These are phyloP conservation scores for Spisula subtruncata DNA, from an alignment of 2,888 invertebrate species.

Conservation along the genomic window DNA sequence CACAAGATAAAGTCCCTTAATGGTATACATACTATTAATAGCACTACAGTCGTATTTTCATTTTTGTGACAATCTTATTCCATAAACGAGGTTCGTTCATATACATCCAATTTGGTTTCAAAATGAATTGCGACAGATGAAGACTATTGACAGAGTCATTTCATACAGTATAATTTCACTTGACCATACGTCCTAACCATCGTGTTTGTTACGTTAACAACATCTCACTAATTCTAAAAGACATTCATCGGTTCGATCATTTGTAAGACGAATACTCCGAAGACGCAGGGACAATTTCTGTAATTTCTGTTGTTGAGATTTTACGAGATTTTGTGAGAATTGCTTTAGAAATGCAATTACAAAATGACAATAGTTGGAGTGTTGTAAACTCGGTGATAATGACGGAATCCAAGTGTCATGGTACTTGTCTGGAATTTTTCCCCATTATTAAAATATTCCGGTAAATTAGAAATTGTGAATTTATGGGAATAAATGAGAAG, in stretches of 20 bases:
- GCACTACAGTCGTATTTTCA: too few relatives aligned
- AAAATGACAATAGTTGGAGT: not conserved
- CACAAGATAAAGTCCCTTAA: too few relatives aligned
- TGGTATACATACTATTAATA: too few relatives aligned
- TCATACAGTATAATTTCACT: not conserved
- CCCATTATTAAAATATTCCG: not conserved
- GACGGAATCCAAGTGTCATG: not conserved
- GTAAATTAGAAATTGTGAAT: not conserved
- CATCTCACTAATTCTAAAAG: not conserved
- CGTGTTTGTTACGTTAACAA: not conserved
- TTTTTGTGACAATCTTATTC: too few relatives aligned
- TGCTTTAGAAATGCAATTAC: constrained; percentile 15
- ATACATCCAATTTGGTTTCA: too few relatives aligned
- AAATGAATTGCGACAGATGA: too few relatives aligned
- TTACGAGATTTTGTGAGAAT: constrained; percentile 1
- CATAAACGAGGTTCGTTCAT: too few relatives aligned
- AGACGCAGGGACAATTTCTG: not conserved
- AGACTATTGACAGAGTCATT: too few relatives aligned
- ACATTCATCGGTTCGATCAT: not conserved
- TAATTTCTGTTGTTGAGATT: not conserved
- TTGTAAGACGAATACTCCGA: not conserved
- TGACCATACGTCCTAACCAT: not conserved
- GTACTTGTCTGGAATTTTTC: not conserved
- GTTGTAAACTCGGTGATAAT: not conserved
- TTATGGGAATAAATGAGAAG: not conserved